Base-by-base conservation (phyloP, 2,113 vertebrate genomes). In the Ciconia stormi region DNA sequence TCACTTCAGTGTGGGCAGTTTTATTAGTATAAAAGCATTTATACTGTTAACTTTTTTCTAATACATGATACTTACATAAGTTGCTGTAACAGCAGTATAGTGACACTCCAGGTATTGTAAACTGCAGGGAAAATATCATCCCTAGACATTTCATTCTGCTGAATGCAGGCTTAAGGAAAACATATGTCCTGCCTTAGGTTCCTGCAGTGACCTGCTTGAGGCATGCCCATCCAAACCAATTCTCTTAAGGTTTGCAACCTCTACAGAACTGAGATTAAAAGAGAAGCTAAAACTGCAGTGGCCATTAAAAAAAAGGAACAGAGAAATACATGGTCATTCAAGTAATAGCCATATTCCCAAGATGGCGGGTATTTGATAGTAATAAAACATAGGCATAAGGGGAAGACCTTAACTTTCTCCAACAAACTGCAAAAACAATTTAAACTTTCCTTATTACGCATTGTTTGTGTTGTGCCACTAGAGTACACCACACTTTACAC, bases 181-280 rank as follows among this genome's bases (percentile, higher is more conserved):
- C 0, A 0, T 7, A 10, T 21, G 55, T 25, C 32, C 17, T 70
- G 61, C 13, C 18, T 59, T 23, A 17, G 22, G 22, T 8, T 81
- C 29, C 52, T 44, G 17, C 4, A 59, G 23, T 6, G 26, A 67
- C 16, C 15, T 53, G 36, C 13, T 29, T 20, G 50, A 62, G 20
- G 21, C 26, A 32, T 23, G 21, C 16, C 13, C 40, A 40, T 7
- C 14, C 16, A 20, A 34, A 80, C 44, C 9, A 46, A 7, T 18
- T 79, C 70, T 74, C 34, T 67, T 69, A 56, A 53, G 13, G 15
- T 26, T 55, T 34, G 21, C 15, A 79, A 27, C 18, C 29, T 34
- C 52, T 42, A 69, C 26, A 78, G 46, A 63, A 36, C 6, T 7
- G 6, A 69, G 13, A 23, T 77, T 20, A 76, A 77, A 87, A 27